These are phyloP conservation scores for Eremophila alpestris DNA, from an alignment of 2,797 vertebrate genomes.

Conservation along the genomic window DNA sequence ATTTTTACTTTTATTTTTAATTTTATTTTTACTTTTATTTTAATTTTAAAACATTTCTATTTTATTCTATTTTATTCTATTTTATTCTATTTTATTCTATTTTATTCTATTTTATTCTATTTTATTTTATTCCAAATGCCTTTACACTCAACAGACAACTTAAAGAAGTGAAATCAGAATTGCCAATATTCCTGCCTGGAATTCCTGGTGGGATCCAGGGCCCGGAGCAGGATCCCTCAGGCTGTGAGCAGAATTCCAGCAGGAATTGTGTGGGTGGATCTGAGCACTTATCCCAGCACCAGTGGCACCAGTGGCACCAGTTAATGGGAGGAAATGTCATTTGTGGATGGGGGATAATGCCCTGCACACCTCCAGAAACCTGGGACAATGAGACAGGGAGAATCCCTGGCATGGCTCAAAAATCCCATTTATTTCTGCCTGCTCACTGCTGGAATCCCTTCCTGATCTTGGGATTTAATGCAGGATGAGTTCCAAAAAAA, in stretches of 20 bases:
- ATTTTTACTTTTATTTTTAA: no score
- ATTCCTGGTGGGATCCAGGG: background rate
- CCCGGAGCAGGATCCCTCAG: background rate
- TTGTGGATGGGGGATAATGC: background rate
- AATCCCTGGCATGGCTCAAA: background rate
- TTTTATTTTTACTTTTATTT: no score
- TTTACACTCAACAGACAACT: background rate
- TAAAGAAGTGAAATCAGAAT: background rate
- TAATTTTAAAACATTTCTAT: no score
- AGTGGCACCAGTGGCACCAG: background rate
- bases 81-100: no score
- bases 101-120: no score
- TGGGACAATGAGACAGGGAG: background rate
- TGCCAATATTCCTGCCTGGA: fast-evolving
- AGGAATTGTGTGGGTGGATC: conserved; percentile 1
- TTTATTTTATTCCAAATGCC: background rate
- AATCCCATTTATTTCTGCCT: background rate
- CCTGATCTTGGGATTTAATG: background rate
- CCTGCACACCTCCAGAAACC: background rate
- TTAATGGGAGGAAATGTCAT: conserved; percentile 49
- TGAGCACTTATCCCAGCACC: background rate
- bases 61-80: no score
- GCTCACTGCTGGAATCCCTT: background rate
- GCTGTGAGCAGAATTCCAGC: background rate
- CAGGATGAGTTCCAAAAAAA: background rate